These are phyloP conservation scores for Spermophilus dauricus DNA, from an alignment of 2,113 vertebrate species.

Conservation along the genomic window DNA sequence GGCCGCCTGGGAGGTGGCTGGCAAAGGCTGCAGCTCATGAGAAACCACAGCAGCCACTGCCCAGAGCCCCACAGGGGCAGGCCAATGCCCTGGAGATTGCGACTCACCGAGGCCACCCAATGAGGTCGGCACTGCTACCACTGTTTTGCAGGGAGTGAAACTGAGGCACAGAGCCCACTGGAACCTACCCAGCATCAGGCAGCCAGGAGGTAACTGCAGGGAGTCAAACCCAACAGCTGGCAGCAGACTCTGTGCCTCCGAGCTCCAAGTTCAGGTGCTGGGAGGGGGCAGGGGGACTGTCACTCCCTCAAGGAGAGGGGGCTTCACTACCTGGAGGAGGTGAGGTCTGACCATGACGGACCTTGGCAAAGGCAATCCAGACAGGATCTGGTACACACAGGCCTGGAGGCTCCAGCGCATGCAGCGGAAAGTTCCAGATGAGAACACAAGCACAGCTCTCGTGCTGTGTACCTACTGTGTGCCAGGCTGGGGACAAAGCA, in stretches of 20 bases:
- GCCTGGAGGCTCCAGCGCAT: not conserved
- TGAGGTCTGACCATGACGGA: not conserved
- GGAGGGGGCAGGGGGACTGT: too few species aligned
- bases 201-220: not conserved
- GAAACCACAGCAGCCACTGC: not conserved
- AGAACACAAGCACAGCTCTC: too few species aligned
- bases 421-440: not conserved
- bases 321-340: not conserved
- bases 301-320: rapidly evolving
- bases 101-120: not conserved
- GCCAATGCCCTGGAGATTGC: rapidly evolving
- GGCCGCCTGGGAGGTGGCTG: not conserved
- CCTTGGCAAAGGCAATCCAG: not conserved
- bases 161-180: not conserved
- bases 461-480: rapidly evolving
- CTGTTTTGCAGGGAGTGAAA: not conserved
- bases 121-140: not conserved
- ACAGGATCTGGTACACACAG: too few species aligned
- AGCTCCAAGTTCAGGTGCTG: not conserved
- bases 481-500: not conserved
- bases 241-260: not conserved
- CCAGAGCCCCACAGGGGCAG: rapidly evolving
- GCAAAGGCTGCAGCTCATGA: not conserved
- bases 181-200: not conserved
- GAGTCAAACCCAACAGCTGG: not conserved